Base-by-base conservation (phyloP, 1,140 invertebrate species). In the Pachypsylla venusta region DNA sequence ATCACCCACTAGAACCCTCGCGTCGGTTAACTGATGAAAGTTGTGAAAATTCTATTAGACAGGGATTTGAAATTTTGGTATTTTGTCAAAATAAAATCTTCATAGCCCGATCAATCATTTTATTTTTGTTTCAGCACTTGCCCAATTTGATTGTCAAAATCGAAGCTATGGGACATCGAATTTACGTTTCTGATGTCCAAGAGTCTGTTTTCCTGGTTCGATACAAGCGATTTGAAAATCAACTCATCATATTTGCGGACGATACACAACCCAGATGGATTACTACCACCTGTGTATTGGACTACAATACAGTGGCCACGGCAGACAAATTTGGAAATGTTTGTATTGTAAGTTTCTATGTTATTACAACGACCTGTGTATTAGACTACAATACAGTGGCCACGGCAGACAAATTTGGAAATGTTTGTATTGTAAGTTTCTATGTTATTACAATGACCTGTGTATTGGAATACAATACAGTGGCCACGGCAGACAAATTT, bases 291-390 rank as follows among this genome's bases (percentile, higher is more conserved):
- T 85, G 84, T 64, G 76, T 98, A n/a, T 72, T 99, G 14, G 97
- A 99, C 75, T 98, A 96, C 66, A 90, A 96, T 67, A 98, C 96
- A 2, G 83, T 98, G 22, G 94, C 93, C 0, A 84, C 89, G 28
- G 91, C 90, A 2, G 97, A 99, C 71, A 98, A 98, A 73, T 99
- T 98, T 80, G 97, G 96, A n/a, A 99, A 98, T 70, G 80, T 99
- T 63, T 81, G 85, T 58, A 81, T 98, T 61, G 85, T 97, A 69
- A 77, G 79, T 74, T 48, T 14, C 19, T 53, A 42, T 48, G 42
- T 48, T n/a, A 84, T 98, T 1, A 98, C 94, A 0, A 84, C 87
- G 26, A 87, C 87, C 0, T 85, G 84, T 64, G 76, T 98, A n/a
- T 72, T 99, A 13, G 97, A 99, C 75, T 98, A 96, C 66, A 90